These are phyloP conservation scores for Alsophila aescularia DNA, from an alignment of 2,888 invertebrate genomes.

Conservation along the genomic window DNA sequence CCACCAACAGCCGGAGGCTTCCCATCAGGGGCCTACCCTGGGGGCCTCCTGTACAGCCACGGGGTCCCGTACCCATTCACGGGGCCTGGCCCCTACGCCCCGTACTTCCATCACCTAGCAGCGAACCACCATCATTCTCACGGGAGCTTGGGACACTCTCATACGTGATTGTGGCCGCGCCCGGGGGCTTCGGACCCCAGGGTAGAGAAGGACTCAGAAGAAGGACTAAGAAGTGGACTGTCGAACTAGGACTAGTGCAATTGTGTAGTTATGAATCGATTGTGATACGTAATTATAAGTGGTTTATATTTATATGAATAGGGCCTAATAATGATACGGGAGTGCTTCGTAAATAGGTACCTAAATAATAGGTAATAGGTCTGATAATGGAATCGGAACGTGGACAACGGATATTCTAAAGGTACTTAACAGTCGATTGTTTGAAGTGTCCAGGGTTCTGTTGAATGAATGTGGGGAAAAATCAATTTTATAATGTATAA, in stretches of 20 bases:
- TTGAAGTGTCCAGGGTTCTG: too few species aligned
- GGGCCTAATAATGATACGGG: not conserved
- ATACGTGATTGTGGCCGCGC: constrained; percentile 84
- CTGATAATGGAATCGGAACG: too few species aligned
- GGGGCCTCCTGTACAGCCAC: constrained; percentile 86
- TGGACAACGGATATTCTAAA: too few species aligned
- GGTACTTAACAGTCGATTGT: too few species aligned
- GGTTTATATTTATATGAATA: constrained; percentile 6
- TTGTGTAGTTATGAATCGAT: constrained; percentile 69
- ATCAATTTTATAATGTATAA: too few species aligned
- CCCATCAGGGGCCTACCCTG: constrained; percentile 86
- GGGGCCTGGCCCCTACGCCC: constrained; percentile 84
- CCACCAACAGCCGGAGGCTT: constrained; percentile 87
- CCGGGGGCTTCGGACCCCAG: constrained; percentile 71
- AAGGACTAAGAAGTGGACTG: constrained; percentile 47
- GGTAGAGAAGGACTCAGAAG: constrained; percentile 66
- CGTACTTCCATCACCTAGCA: constrained; percentile 88
- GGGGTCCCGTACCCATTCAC: constrained; percentile 87
- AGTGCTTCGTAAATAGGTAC: too few species aligned
- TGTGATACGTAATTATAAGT: constrained; percentile 71
- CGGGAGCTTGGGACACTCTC: constrained; percentile 85
- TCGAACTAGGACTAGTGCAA: constrained; percentile 61
- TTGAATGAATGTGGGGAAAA: too few species aligned
- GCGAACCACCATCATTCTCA: constrained; percentile 87
- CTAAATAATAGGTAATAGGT: too few species aligned